A percentile compares a stretch with the other conserved stretches of the same genome.
These are phyloP conservation scores for Chloropsis cyanopogon DNA, from an alignment of 2,113 vertebrate species.

Conservation along the genomic window DNA sequence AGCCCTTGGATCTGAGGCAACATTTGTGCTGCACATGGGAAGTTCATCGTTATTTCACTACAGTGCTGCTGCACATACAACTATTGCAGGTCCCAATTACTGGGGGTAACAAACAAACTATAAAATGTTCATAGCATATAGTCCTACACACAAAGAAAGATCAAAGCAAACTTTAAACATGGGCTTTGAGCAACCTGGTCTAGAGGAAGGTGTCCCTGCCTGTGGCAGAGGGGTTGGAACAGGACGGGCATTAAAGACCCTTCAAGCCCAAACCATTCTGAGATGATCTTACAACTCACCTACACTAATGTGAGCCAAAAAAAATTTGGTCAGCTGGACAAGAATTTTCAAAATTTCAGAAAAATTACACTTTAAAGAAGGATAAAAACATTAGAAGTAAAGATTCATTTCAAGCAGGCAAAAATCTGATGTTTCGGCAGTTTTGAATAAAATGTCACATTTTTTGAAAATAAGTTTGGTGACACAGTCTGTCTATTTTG, in stretches of 20 bases:
- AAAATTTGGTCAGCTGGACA: background rate
- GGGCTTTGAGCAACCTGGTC: background rate
- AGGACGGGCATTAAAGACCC: background rate
- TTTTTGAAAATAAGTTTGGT: background rate
- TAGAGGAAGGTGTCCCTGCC: background rate
- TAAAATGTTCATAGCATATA: background rate
- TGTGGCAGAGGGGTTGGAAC: background rate
- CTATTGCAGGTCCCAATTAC: background rate
- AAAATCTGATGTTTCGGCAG: background rate
- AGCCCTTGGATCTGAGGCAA: constrained; percentile 26
- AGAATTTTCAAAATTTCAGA: background rate
- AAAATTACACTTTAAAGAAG: background rate
- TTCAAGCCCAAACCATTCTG: background rate
- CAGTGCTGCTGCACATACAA: background rate
- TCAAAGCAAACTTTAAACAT: background rate
- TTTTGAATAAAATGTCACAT: background rate
- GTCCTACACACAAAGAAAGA: background rate
- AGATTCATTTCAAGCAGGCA: background rate
- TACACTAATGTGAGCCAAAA: background rate
- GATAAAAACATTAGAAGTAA: background rate
- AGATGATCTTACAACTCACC: background rate
- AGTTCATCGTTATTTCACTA: background rate
- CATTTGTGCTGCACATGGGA: constrained; percentile 27
- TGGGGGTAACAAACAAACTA: background rate
- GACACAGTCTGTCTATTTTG: background rate